Evolutionary conservation across 2,797 vertebrate genomes (phyloP).

Genomic region (Crenuchus spilurus): DNA sequence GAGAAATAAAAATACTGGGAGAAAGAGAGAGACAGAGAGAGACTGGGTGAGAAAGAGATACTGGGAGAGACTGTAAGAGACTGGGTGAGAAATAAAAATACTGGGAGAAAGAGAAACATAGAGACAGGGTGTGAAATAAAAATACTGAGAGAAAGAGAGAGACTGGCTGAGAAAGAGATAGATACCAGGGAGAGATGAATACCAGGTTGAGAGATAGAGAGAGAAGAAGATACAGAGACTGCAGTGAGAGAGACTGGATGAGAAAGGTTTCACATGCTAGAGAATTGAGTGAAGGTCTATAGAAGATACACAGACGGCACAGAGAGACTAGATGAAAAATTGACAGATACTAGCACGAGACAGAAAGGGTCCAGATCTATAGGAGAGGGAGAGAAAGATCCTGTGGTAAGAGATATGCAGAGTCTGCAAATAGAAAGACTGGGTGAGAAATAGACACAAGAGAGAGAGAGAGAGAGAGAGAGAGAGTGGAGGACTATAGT

Average conservation of each 20-base stretch:
- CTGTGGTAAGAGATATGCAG: neutral
- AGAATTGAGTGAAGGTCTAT: too few relatives aligned
- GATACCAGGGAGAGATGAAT: too few relatives aligned
- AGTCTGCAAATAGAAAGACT: too few relatives aligned
- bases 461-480: neutral
- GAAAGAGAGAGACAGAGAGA: too few relatives aligned
- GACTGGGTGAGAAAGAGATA: too few relatives aligned
- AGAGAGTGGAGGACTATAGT: neutral
- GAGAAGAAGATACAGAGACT: neutral
- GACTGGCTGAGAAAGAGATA: neutral
- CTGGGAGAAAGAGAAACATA: conserved; percentile 12
- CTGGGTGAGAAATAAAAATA: too few relatives aligned
- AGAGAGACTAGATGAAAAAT: neutral
- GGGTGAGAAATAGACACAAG: neutral
- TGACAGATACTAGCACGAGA: neutral
- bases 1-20: too few relatives aligned
- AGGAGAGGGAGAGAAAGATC: neutral
- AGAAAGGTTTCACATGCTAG: too few relatives aligned
- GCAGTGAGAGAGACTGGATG: neutral
- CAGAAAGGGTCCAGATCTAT: neutral
- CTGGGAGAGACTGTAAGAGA: too few relatives aligned
- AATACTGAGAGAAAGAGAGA: conserved; percentile 22
- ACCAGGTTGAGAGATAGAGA: neutral
- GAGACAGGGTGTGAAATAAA: conserved; percentile 7
- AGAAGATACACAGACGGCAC: too few relatives aligned